Conservation (phyloP, 1,140 invertebrate species). For the Drosophila pseudoobscura region DNA sequence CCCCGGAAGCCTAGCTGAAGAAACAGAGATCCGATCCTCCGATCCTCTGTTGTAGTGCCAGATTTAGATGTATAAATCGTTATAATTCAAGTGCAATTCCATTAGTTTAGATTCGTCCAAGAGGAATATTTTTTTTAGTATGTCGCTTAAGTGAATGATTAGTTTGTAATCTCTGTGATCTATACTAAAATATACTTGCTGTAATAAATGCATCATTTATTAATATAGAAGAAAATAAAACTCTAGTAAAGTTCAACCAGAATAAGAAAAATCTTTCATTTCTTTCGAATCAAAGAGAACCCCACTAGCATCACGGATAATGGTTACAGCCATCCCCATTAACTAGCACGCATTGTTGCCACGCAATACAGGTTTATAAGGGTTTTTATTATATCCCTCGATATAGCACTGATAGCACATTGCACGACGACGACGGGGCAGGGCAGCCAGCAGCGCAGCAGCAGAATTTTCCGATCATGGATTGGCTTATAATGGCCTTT, state of each 20-base stretch:
- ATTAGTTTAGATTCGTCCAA: conserved; percentile 35
- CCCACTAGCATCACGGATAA: no score
- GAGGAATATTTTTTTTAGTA: conserved; percentile 7
- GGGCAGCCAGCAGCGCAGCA: no score
- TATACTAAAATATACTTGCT: conserved; percentile 42
- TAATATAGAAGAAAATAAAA: conserved; percentile 19
- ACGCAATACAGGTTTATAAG: no score
- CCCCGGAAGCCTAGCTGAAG: conserved; percentile 62
- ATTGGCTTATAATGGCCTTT: neutral
- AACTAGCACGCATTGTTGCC: no score
- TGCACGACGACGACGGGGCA: no score
- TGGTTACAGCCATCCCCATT: no score
- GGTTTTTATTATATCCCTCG: no score
- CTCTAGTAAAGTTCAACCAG: neutral
- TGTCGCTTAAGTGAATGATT: conserved; percentile 28
- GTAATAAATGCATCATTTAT: conserved; percentile 55
- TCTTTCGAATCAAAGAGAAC: neutral
- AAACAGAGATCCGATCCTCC: neutral
- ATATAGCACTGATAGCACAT: no score
- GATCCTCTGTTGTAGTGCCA: conserved; percentile 17
- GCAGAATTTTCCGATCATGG: neutral
- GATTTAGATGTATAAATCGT: conserved; percentile 26
- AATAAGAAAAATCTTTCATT: neutral
- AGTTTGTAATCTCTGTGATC: conserved; percentile 68
- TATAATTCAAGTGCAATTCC: conserved; percentile 59